Evolutionary conservation across 2,888 invertebrate genomes (phyloP).

Genomic region (Escarpia spicata): DNA sequence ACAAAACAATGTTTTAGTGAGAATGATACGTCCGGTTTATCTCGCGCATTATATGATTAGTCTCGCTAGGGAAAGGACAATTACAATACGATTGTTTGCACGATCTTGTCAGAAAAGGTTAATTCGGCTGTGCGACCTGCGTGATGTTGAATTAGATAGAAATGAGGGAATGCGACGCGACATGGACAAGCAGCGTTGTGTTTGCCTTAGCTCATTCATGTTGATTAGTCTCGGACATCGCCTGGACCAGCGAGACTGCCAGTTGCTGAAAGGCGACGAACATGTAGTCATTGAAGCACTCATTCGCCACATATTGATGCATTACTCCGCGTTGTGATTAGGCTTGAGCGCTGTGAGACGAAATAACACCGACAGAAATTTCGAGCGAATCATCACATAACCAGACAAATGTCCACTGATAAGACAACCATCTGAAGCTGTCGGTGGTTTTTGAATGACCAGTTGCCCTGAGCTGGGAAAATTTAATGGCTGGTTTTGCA

Average conservation of each 20-base stretch:
- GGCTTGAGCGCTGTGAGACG: no score
- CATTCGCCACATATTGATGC: background rate
- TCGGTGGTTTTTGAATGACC: background rate
- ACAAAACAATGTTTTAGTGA: background rate
- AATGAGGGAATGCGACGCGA: background rate
- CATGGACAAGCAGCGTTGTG: background rate
- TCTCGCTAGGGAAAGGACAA: background rate
- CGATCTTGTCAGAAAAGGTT: background rate
- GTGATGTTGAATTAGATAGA: background rate
- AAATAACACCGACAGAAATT: background rate
- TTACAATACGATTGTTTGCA: background rate
- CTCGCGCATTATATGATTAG: background rate
- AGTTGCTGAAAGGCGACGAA: background rate
- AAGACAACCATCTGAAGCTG: background rate
- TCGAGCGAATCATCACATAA: background rate
- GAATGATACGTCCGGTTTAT: background rate
- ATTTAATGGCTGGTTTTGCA: background rate
- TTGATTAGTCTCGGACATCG: background rate
- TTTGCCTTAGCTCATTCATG: background rate
- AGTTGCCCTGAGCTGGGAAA: background rate
- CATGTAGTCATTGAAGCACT: background rate
- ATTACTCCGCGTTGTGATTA: background rate
- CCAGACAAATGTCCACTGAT: background rate
- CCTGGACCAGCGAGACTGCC: background rate
- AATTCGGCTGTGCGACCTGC: background rate